Percentiles rank a stretch among this genome's conserved stretches.
These are phyloP conservation scores for Drosophila repleta DNA, from an alignment of 1,140 invertebrate genomes.

Conservation along the genomic window DNA sequence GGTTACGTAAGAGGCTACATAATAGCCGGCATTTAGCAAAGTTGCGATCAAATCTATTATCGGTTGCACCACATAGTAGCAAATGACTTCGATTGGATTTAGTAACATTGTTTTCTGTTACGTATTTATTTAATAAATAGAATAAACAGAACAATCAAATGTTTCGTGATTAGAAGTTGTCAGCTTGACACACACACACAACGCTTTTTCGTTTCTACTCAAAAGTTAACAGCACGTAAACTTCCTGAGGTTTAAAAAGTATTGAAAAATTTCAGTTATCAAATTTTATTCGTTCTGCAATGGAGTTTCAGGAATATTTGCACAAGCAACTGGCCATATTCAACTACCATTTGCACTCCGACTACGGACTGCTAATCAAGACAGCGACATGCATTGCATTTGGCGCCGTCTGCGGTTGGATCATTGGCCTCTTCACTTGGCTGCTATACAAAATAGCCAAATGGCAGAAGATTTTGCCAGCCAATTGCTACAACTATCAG, in stretches of 20 bases:
- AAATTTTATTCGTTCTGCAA: slow-evolving; percentile 35
- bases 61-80: slow-evolving; percentile 37
- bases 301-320: slow-evolving; percentile 55
- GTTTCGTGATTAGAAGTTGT: not conserved
- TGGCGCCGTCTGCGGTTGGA: slow-evolving; percentile 57
- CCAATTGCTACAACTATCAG: not conserved
- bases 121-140: not conserved
- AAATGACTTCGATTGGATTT: slow-evolving; percentile 59
- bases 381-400: slow-evolving; percentile 61
- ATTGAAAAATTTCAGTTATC: not conserved
- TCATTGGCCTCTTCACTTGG: slow-evolving; percentile 51
- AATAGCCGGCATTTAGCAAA: slow-evolving; percentile 45
- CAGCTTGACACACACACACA: not conserved
- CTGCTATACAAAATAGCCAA: slow-evolving; percentile 49
- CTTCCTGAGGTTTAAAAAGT: not conserved
- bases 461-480: slow-evolving; percentile 18
- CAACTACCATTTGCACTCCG: slow-evolving; percentile 46
- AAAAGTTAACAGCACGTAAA: not conserved
- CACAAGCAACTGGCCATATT: slow-evolving; percentile 43
- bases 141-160: not conserved
- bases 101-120: slow-evolving; percentile 34
- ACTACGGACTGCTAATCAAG: slow-evolving; percentile 56
- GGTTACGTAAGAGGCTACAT: slow-evolving; percentile 21
- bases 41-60: slow-evolving; percentile 48
- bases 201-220: not conserved